phyloP scores from a whole-genome alignment of 1,140 invertebrate species.

The Drosophila ogumai region DNA sequence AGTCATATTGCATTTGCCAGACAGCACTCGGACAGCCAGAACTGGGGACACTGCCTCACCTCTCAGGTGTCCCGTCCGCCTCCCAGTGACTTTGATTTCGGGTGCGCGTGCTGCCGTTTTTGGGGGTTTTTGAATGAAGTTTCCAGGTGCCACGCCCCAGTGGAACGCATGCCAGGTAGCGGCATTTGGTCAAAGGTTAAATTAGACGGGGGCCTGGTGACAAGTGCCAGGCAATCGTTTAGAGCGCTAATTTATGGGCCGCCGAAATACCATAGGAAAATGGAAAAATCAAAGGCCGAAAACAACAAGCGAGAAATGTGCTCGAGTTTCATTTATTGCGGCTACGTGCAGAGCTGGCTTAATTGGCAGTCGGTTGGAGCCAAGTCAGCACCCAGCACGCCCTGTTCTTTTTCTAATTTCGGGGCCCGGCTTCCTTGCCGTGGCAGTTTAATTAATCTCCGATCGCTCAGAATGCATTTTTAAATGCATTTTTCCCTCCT shows the following conservation, averaged over 20 bases:
- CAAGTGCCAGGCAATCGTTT: constrained; percentile 80
- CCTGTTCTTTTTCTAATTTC: constrained; percentile 64
- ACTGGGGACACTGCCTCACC: constrained; percentile 21
- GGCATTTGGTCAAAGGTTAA: constrained; percentile 82
- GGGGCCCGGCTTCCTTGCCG: constrained; percentile 51
- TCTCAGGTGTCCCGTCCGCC: background rate
- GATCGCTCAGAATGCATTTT: constrained; percentile 67
- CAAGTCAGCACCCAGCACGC: constrained; percentile 37
- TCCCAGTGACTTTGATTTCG: constrained; percentile 53
- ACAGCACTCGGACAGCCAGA: constrained; percentile 38
- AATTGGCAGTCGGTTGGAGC: constrained; percentile 67
- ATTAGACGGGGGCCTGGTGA: constrained; percentile 73
- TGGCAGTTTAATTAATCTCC: constrained; percentile 76
- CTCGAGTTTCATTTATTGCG: constrained; percentile 61
- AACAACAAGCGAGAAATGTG: constrained; percentile 41
- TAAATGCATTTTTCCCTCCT: constrained; percentile 56
- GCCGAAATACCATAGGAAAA: constrained; percentile 29
- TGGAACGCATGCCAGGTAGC: constrained; percentile 70
- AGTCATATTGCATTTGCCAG: constrained; percentile 74
- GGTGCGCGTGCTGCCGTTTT: constrained; percentile 64
- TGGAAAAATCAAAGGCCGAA: constrained; percentile 26
- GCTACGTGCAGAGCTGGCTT: constrained; percentile 61
- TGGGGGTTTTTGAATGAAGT: constrained; percentile 16
- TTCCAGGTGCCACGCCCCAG: constrained; percentile 35
- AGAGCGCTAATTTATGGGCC: constrained; percentile 72